These are phyloP conservation scores for Bergia puertoricense DNA, from an alignment of 92 coral and sea anemone species.

Conservation along the genomic window DNA sequence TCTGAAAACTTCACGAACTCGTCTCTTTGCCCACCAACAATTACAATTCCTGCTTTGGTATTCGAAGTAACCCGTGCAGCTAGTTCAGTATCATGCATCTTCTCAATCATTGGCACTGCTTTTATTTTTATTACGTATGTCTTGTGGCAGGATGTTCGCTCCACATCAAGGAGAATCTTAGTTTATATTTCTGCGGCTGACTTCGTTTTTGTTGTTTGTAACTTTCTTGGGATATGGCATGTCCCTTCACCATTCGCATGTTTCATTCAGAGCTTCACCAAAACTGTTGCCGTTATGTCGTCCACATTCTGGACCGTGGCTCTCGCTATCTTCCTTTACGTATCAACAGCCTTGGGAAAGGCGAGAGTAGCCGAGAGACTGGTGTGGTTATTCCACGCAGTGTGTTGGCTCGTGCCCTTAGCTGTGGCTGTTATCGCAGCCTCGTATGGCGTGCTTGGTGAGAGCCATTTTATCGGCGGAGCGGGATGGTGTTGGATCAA, in stretches of 20 bases:
- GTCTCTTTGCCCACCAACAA: not conserved
- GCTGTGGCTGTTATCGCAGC: constrained; percentile 24
- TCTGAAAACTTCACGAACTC: not conserved
- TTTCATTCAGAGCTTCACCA: constrained; percentile 43
- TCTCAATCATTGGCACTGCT: constrained; percentile 43
- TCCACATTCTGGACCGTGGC: constrained; percentile 53
- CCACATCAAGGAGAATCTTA: constrained; percentile 47
- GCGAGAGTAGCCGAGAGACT: constrained; percentile 38
- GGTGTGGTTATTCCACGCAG: constrained; percentile 43
- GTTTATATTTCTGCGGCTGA: constrained; percentile 55
- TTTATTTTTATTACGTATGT: constrained; percentile 45
- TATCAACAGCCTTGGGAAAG: constrained; percentile 33
- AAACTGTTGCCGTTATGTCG: constrained; percentile 45
- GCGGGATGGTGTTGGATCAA: constrained; percentile 57
- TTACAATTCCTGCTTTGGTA: not conserved
- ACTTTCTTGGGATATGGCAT: constrained; percentile 20
- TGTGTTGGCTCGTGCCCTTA: constrained; percentile 41
- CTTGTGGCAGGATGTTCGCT: constrained; percentile 51
- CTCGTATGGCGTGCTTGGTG: constrained; percentile 28
- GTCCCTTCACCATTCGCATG: constrained; percentile 20
- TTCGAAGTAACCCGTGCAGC: constrained; percentile 19
- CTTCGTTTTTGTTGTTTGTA: constrained; percentile 39
- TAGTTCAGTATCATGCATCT: constrained; percentile 2
- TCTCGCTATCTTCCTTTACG: constrained; percentile 47
- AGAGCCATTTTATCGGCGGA: constrained; percentile 10